Percentiles rank a stretch among this genome's conserved stretches.
These are phyloP conservation scores for Parapsyche elsis DNA, from an alignment of 1,140 invertebrate species.

Conservation along the genomic window DNA sequence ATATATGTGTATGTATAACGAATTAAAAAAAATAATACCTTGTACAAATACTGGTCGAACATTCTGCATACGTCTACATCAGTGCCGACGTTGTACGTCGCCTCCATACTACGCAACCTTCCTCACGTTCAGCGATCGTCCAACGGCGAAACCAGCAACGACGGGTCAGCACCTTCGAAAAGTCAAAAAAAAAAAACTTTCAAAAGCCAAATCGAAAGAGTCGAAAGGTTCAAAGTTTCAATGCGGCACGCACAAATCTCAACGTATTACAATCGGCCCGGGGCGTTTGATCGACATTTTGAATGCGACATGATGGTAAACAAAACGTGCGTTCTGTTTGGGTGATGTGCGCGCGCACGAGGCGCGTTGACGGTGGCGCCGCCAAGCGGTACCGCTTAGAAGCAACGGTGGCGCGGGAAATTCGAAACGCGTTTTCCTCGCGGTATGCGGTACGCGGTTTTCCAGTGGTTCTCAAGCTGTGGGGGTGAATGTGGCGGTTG, in stretches of 20 bases:
- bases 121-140: not conserved
- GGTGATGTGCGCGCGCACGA: not conserved
- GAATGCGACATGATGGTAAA: too few relatives aligned
- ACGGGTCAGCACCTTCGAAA: constrained; percentile 16
- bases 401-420: constrained; percentile 11
- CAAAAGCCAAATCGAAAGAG: not conserved
- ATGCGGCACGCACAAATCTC: too few relatives aligned
- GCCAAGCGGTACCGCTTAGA: not conserved
- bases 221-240: too few relatives aligned
- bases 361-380: constrained; percentile 6
- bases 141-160: too few relatives aligned
- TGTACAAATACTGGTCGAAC: constrained; percentile 77
- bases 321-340: not conserved
- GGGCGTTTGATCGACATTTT: too few relatives aligned
- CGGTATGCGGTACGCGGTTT: constrained; percentile 3
- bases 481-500: constrained; percentile 20
- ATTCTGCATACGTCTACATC: constrained; percentile 75
- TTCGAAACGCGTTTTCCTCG: not conserved
- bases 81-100: constrained; percentile 72
- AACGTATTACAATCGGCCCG: too few relatives aligned
- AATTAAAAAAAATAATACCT: constrained; percentile 67
- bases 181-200: not conserved
- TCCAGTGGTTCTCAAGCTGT: not conserved
- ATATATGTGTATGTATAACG: too few relatives aligned
- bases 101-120: constrained; percentile 69